Conservation (phyloP, 2,888 invertebrate genomes). For the Acanthosepion esculentum region DNA sequence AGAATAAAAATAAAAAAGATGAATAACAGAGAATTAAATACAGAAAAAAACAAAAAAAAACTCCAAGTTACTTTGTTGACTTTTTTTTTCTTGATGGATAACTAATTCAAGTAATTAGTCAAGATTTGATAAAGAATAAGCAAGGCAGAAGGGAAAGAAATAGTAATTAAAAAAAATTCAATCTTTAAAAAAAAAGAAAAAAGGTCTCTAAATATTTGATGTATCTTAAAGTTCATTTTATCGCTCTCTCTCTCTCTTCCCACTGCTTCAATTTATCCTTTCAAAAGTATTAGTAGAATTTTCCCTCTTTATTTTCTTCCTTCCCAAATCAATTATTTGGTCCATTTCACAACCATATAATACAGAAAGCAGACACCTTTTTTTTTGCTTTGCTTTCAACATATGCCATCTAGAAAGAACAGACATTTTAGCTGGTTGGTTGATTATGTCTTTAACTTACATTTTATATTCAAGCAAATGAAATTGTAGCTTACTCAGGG, state of each 20-base stretch:
- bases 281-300: neutral
- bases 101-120: slow-evolving; percentile 13
- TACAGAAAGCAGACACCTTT: neutral
- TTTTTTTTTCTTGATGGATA: neutral
- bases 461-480: slow-evolving; percentile 8
- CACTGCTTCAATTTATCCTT: no score
- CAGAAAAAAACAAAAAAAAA: neutral
- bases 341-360: slow-evolving; percentile 1
- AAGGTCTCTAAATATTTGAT: neutral
- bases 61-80: neutral
- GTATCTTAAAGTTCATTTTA: neutral
- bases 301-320: neutral
- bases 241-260: neutral
- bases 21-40: neutral
- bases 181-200: neutral
- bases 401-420: slow-evolving; percentile 4
- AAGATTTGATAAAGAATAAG: neutral
- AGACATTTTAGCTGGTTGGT: slow-evolving; percentile 17
- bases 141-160: neutral
- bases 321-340: slow-evolving; percentile 33
- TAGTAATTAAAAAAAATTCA: neutral
- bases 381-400: neutral
- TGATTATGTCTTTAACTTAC: neutral
- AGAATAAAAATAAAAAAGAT: neutral
- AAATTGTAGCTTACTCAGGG: neutral